Base-by-base conservation (phyloP, 2,797 vertebrate genomes). In the Pelodytes ibericus region DNA sequence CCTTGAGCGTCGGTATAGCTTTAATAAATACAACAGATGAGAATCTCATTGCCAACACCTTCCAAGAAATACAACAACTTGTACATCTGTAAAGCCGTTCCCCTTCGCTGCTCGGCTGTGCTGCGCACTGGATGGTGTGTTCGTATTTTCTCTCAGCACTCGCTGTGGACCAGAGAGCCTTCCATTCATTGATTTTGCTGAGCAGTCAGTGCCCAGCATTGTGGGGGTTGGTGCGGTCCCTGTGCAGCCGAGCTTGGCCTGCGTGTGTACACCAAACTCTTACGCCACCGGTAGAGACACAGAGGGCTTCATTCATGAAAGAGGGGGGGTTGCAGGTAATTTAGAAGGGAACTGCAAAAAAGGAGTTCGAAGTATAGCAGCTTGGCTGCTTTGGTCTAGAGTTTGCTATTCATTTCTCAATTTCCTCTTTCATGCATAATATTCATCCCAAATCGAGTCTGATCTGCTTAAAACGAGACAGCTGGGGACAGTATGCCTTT, bases 1-100 rank as follows among this genome's bases (percentile, higher is more conserved):
- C 18, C 27, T 39, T 26, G 24, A 30, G 22, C 60, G n/a, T 62
- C 30, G 39, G n/a, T 6, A 60, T 22, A 60, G 39, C 56, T 24
- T 56, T 29, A 31, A 24, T 59, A 71, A 71, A 47, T 36, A 71
- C 18, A 59, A 60, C 56, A 60, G 56, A 71, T 71, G 57, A 71
- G 39, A 22, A 44, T 71, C 10, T 47, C 24, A 57, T 57, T 73
- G n/a, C 71, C 51, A 33, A 39, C 59, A 63, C 71, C 71, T 73
- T 73, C 44, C 60, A 39, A 47, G 47, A 73, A 56, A 63, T 36
- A 36, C 30, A 57, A 11, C 27, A 51, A 72, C 3, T 26, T 41
- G 61, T 65, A 65, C 44, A 53, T 30, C 44, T 18, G 31, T 73
- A 49, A 73, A 64, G 20, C 61, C 26, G 59, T 73, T 64, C 71